Evolutionary conservation across 2,797 vertebrate species (phyloP).

Genomic region (Tauraco hartlaubi): DNA sequence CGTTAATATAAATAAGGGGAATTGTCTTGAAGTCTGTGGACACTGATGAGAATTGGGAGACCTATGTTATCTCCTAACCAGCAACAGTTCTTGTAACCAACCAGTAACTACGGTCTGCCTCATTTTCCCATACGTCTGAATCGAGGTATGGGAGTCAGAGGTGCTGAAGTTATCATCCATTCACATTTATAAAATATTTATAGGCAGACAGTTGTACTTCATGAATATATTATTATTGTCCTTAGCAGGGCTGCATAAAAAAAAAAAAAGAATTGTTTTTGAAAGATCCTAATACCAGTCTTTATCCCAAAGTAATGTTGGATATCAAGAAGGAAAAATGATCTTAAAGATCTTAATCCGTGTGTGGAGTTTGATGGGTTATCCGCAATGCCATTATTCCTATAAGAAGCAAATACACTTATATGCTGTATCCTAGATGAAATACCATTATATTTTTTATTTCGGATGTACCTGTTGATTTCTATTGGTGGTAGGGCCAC

Average conservation of each 20-base stretch:
- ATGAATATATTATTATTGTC: background rate
- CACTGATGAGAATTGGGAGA: background rate
- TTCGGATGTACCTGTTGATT: background rate
- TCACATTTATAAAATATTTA: background rate
- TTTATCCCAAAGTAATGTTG: background rate
- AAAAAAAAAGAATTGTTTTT: background rate
- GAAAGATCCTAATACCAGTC: background rate
- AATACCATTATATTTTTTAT: background rate
- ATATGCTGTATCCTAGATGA: background rate
- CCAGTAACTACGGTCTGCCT: background rate
- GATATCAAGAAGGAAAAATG: background rate
- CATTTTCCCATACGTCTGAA: background rate
- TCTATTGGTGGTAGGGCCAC: background rate
- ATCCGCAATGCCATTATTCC: background rate
- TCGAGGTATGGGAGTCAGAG: background rate
- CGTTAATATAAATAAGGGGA: background rate
- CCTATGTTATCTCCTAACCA: background rate
- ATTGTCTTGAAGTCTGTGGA: background rate
- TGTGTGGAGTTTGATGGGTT: background rate
- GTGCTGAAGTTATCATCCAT: background rate
- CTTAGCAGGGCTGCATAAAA: background rate
- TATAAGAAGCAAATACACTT: background rate
- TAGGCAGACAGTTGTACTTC: background rate
- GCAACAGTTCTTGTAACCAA: background rate
- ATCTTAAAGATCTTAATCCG: background rate